Percentiles rank a stretch among this genome's conserved stretches.
phyloP scores from a whole-genome alignment of 2,113 vertebrate species.

The Atherinomorus stipes region DNA sequence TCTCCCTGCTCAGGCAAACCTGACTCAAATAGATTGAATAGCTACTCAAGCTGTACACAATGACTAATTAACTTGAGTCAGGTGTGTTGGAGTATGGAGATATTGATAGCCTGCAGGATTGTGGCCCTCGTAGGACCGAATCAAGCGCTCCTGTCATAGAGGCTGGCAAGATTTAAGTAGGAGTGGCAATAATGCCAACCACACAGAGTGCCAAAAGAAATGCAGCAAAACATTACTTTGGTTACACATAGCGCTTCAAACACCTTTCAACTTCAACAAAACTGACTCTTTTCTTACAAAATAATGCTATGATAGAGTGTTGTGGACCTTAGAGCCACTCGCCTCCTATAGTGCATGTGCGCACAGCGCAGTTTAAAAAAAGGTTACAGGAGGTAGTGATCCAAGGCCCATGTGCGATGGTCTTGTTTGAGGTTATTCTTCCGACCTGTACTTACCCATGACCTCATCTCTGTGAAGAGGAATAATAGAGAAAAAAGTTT shows the following conservation, averaged over 20 bases:
- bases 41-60: too few species aligned
- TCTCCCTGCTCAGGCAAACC: too few species aligned
- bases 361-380: slow-evolving; percentile 83
- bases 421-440: slow-evolving; percentile 72
- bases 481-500: slow-evolving; percentile 24
- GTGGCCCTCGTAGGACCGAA: too few species aligned
- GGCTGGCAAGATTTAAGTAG: slow-evolving; percentile 53
- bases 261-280: slow-evolving; percentile 64
- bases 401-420: slow-evolving; percentile 73
- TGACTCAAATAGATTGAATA: too few species aligned
- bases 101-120: too few species aligned
- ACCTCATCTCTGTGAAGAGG: slow-evolving; percentile 62
- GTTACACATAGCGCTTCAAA: slow-evolving; percentile 69
- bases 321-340: slow-evolving; percentile 58
- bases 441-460: slow-evolving; percentile 61
- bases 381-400: slow-evolving; percentile 75
- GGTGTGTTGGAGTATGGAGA: too few species aligned
- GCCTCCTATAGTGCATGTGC: slow-evolving; percentile 85
- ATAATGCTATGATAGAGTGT: slow-evolving; percentile 75
- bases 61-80: too few species aligned
- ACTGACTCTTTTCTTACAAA: slow-evolving; percentile 62
- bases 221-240: slow-evolving; percentile 72
- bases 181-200: slow-evolving; percentile 53
- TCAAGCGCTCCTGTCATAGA: too few species aligned
- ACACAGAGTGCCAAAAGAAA: slow-evolving; percentile 25